A percentile compares a stretch with the other conserved stretches of the same genome.
Evolutionary conservation across 2,888 invertebrate species (phyloP).

Genomic region (Hemicrepidius hirtus): DNA sequence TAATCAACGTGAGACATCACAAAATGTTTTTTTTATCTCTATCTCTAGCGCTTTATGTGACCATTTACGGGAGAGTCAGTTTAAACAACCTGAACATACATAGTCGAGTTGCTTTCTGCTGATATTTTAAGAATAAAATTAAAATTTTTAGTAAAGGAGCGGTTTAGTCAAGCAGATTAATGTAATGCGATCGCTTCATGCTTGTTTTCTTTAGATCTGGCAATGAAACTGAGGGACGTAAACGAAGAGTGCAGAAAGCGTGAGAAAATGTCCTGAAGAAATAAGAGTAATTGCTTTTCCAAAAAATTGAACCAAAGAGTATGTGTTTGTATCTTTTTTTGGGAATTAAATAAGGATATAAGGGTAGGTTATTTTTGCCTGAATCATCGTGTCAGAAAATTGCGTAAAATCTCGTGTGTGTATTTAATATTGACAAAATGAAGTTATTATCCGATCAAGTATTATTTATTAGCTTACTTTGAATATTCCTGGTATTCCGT

Average conservation of each 20-base stretch:
- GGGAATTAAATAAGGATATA: too few species aligned
- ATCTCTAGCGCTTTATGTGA: conserved; percentile 23
- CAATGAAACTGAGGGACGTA: neutral
- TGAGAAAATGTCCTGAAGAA: conserved; percentile 37
- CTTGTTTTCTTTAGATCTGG: conserved; percentile 19
- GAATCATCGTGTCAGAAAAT: too few species aligned
- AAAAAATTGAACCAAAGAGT: too few species aligned
- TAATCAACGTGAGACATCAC: conserved; percentile 43
- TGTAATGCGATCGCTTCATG: conserved; percentile 10
- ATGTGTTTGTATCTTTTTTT: too few species aligned
- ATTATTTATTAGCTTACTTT: too few species aligned
- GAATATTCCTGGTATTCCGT: too few species aligned
- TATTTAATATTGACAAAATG: too few species aligned
- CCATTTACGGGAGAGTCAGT: conserved; percentile 34
- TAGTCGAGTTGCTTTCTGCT: conserved; percentile 23
- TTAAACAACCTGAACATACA: conserved; percentile 24
- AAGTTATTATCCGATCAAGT: too few species aligned
- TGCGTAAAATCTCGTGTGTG: too few species aligned
- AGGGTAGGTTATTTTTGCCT: too few species aligned
- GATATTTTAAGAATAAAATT: neutral
- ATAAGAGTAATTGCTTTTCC: too few species aligned
- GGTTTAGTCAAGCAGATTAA: conserved; percentile 1
- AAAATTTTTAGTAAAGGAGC: neutral
- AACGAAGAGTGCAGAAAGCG: conserved; percentile 12
- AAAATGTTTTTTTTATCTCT: conserved; percentile 12